Percentiles rank a stretch among this genome's conserved stretches.
Evolutionary conservation across 2,888 invertebrate genomes (phyloP).

Genomic region (Seira musarum): DNA sequence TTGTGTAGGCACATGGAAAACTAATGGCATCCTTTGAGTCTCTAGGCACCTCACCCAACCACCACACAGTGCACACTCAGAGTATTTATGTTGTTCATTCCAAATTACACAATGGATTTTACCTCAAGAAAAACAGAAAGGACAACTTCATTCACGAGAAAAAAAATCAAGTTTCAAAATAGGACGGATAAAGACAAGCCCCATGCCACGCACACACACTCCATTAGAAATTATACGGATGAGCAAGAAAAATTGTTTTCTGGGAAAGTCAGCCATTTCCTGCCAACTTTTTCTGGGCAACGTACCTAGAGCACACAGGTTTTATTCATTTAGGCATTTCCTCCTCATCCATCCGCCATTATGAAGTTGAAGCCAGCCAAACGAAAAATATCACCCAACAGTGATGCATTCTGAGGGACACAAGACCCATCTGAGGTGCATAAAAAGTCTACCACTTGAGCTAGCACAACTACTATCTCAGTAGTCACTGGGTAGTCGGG

Average conservation of each 20-base stretch:
- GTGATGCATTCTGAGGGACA: background rate
- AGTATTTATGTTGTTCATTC: too few species aligned
- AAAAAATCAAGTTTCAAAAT: slow-evolving; percentile 10
- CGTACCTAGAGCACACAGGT: background rate
- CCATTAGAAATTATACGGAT: slow-evolving; percentile 42
- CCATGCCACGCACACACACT: background rate
- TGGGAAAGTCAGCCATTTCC: slow-evolving; percentile 31
- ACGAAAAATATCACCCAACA: background rate
- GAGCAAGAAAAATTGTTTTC: slow-evolving; percentile 46
- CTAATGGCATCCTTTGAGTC: background rate
- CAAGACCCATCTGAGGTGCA: background rate
- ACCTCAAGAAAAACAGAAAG: background rate
- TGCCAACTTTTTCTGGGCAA: slow-evolving; percentile 28
- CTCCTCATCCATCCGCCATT: background rate
- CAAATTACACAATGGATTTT: slow-evolving; percentile 6
- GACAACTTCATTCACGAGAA: background rate
- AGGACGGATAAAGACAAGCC: slow-evolving; percentile 11
- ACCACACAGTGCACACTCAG: too few species aligned
- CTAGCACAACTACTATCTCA: background rate
- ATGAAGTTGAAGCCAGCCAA: background rate
- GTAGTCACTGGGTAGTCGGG: too few species aligned
- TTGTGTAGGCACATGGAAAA: background rate
- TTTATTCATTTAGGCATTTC: slow-evolving; percentile 5
- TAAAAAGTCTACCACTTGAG: background rate
- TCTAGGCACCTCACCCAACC: background rate